Conservation (phyloP, 2,797 vertebrate genomes). For the Lagocephalus sceleratus region DNA sequence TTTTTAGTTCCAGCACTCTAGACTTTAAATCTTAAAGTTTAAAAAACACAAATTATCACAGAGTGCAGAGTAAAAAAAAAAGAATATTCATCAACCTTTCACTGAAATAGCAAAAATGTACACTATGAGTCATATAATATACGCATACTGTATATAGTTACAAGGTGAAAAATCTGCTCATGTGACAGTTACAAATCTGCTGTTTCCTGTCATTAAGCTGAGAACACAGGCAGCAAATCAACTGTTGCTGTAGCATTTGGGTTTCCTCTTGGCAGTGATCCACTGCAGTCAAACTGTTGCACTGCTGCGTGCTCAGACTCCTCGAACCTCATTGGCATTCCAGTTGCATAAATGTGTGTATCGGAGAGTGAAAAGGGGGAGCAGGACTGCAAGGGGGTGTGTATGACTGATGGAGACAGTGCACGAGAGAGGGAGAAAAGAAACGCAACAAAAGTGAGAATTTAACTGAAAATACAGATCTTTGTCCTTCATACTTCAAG, state of each 20-base stretch:
- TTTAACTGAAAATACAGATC: constrained; percentile 19
- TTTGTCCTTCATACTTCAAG: constrained; percentile 40
- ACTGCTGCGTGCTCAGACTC: constrained; percentile 70
- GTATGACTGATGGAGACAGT: background rate
- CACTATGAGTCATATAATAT: background rate
- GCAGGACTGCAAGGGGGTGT: background rate
- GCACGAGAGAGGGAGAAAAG: constrained; percentile 6
- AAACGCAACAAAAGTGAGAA: constrained; percentile 39
- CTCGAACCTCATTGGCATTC: constrained; percentile 66
- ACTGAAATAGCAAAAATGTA: background rate
- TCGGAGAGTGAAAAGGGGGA: background rate
- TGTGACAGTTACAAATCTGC: background rate
- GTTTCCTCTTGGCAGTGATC: constrained; percentile 49
- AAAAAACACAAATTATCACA: background rate
- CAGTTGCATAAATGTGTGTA: constrained; percentile 16
- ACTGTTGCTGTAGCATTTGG: constrained; percentile 27
- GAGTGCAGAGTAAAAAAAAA: background rate
- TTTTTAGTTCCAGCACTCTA: no score
- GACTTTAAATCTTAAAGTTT: no score
- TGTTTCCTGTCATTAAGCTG: background rate
- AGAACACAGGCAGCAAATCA: background rate
- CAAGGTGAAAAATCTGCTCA: background rate
- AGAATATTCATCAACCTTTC: background rate
- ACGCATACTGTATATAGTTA: background rate
- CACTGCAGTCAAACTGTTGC: constrained; percentile 75